Base-by-base conservation (phyloP, 2,113 vertebrate genomes). In the Esox niger region DNA sequence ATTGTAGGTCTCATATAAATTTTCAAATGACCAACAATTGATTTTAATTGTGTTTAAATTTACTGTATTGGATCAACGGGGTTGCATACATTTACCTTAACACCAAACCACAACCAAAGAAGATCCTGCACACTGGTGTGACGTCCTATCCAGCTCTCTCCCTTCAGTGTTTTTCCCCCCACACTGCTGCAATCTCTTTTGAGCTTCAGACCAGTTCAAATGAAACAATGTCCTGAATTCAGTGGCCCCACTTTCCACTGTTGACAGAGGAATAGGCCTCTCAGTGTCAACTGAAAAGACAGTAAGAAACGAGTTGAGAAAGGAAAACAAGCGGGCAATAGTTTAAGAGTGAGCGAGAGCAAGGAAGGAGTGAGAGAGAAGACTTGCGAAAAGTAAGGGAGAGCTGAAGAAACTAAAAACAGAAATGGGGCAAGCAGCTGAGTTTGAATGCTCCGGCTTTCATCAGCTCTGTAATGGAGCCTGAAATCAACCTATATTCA, bases 401-500 rank as follows among this genome's bases (percentile, higher is more conserved):
- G 32, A 1, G 71, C 66, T 63, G 29, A 23, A 68, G 60, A n/a
- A 63, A 64, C 60, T 0, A 49, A 62, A 60, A 38, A 61, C n/a
- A 75, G 46, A 20, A 46, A 59, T 61, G 11, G 62, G 32, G 66
- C 64, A 66, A 57, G 43, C 9, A 32, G 6, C 69, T 30, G 43
- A 54, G 58, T 15, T 30, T 59, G 66, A 35, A 66, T 49, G 47
- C 60, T 57, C 33, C 0, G 38, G 26, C 72, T 82, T 76, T 78
- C 65, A 76, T 67, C 43, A 61, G 27, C 55, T 61, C 71, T 62
- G 52, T 75, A 82, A 80, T 80, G 71, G 79, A 49, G 68, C 72
- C 71, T 75, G 70, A 87, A 78, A 83, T 83, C 38, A 62, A 23
- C 49, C 49, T 43, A 47, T 46, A 47, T 71, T 82, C 49, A 43